Evolutionary conservation across 2,888 invertebrate genomes (phyloP), one percentile per base, ranked within the genome.

Genomic region (Drosophila nr. medialis): DNA sequence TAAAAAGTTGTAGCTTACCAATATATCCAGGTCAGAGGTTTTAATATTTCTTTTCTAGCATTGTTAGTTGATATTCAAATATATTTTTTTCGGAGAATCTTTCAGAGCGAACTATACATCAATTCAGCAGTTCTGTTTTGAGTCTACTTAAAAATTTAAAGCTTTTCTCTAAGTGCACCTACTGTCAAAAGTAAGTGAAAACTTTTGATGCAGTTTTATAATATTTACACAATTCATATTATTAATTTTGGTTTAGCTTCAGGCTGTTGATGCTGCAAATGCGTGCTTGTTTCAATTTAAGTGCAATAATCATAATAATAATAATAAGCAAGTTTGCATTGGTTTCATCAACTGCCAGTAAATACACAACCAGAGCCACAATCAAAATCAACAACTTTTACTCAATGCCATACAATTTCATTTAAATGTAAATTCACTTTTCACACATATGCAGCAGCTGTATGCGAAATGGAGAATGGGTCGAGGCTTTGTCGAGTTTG

Each of bases 341-440:
- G 81, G 69, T 75, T 71, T 67, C 50, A 48, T 64, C 68, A 63
- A 38, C 61, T 66, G 51, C 42, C 38, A 36, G 21, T 32, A 67
- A 18, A 21, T 18, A 38, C 42, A 55, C 24, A 27, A 18, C 10
- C 45, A 24, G 21, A 38, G 34, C 36, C 32, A 30, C 32, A 11
- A 56, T 50, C 50, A 50, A 66, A 80, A 64, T 70, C 64, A 71
- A 66, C 80, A 80, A 64, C 48, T 81, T 77, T 72, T 62, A 56
- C 50, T 38, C 64, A 70, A 80, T 79, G 76, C 45, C 73, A 74
- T 64, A 64, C 38, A 71, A 76, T 81, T 81, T 74, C 45, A 83
- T 83, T 80, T 80, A 81, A 81, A 87, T 82, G 77, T 72, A 87
- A 86, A 88, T 85, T 80, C 77, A 88, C 80, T 77, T 81, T 56